Evolutionary conservation across 1,140 invertebrate genomes (phyloP), one percentile per base, ranked within the genome.

Genomic region (Sycobia sp.): DNA sequence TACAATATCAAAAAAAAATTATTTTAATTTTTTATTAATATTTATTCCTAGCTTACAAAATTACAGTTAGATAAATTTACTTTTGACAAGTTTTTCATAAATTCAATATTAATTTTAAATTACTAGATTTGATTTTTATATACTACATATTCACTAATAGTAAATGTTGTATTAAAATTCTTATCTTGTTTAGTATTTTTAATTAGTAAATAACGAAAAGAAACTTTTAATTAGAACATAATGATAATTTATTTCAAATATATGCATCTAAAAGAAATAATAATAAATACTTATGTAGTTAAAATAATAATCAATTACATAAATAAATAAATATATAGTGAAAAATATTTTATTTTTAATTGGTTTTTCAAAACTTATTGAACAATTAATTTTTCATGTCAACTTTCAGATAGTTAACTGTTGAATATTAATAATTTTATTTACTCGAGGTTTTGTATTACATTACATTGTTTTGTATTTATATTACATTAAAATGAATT

Each of bases 51-150:
- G 10, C 13, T 25, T 20, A 25, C 27, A 34, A 46, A 41, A 46
- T 39, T n/a, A n/a, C n/a, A n/a, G 36, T 59, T 39, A 18, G 14
- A 36, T 5, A 27, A 50, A 61, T 16, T 51, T 32, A 4, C 1
- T 32, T 50, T 49, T 59, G 18, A 23, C 14, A 57, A 39, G 22
- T 20, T 27, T 16, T 51, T n/a, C 10, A 60, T 50, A 60, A 54
- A 32, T 7, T 32, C 29, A 32, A 11, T 32, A 32, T 4, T 32
- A 32, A 4, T 7, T 7, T 32, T 32, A 32, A 7, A 32, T 32
- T 11, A 32, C n/a, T n/a, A 32, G 11, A 11, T 32, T 7, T 32
- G 11, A 32, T 32, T 32, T 32, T 7, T 32, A 32, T 32, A 11
- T n/a, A n/a, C n/a, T n/a, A n/a, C n/a, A n/a, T n/a, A n/a, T n/a